A percentile compares a stretch with the other conserved stretches of the same genome.
These are phyloP conservation scores for Ypsolopha sequella DNA, from an alignment of 2,888 invertebrate genomes.

Conservation along the genomic window DNA sequence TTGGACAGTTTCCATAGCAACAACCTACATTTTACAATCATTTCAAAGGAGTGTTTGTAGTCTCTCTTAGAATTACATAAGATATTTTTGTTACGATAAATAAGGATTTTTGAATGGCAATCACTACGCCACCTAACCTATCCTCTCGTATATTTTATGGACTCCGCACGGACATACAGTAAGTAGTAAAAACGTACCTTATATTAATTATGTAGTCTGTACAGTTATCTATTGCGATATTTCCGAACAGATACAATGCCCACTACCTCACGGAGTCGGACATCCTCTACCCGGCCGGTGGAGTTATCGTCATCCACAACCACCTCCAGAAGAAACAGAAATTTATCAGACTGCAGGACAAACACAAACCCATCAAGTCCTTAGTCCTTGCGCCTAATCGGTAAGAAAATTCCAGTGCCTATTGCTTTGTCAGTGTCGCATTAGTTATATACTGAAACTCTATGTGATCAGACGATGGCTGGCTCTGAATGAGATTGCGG, in stretches of 20 bases:
- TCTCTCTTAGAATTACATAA: too few relatives aligned
- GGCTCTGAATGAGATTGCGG: slow-evolving; percentile 73
- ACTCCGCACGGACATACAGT: slow-evolving; percentile 71
- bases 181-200: slow-evolving; percentile 20
- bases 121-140: slow-evolving; percentile 56
- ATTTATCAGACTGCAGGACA: slow-evolving; percentile 77
- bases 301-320: slow-evolving; percentile 81
- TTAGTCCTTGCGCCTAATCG: slow-evolving; percentile 76
- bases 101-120: slow-evolving; percentile 24
- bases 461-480: slow-evolving; percentile 68
- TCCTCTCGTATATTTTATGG: slow-evolving; percentile 75
- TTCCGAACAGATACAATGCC: slow-evolving; percentile 70
- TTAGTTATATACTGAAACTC: too few relatives aligned
- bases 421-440: too few relatives aligned
- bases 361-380: slow-evolving; percentile 73
- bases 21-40: neutral
- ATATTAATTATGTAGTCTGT: neutral
- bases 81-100: too few relatives aligned
- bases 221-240: neutral
- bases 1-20: slow-evolving; percentile 1
- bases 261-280: slow-evolving; percentile 81
- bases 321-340: slow-evolving; percentile 78
- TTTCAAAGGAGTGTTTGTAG: neutral
- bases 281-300: slow-evolving; percentile 84
- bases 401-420: slow-evolving; percentile 42